These are phyloP conservation scores for Pavo muticus DNA, from an alignment of 2,113 vertebrate species.

Conservation along the genomic window DNA sequence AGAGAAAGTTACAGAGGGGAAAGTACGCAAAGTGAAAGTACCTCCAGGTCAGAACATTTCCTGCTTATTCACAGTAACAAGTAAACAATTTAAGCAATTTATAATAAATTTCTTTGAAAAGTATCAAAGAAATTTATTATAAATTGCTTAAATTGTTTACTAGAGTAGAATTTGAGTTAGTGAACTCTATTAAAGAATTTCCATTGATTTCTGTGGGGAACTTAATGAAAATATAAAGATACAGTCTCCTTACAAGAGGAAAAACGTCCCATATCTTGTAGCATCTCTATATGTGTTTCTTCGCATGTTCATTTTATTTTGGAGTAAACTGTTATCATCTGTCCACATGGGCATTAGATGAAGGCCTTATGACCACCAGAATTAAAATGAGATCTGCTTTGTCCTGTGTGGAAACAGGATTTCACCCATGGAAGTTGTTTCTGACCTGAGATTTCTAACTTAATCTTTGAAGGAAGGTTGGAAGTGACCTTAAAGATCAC, in stretches of 20 bases:
- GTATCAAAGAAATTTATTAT: background rate
- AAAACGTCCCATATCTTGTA: background rate
- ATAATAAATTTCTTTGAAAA: no score
- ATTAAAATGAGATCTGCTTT: background rate
- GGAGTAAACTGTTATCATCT: background rate
- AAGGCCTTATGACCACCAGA: background rate
- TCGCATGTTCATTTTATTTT: background rate
- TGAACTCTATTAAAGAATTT: background rate
- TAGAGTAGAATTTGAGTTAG: background rate
- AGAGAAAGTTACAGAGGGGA: background rate
- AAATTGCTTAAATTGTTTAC: background rate
- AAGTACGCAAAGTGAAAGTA: background rate
- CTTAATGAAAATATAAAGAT: background rate
- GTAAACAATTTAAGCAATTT: no score
- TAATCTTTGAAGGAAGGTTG: background rate
- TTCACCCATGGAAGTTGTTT: background rate
- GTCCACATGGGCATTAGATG: background rate
- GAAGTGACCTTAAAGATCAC: background rate
- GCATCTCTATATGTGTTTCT: background rate
- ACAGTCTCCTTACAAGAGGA: background rate
- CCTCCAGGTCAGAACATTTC: background rate
- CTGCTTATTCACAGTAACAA: background rate
- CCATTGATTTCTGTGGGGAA: background rate
- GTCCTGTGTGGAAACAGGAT: background rate
- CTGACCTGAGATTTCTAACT: background rate